Conservation (phyloP, 2,888 invertebrate species). For the Ypsolopha sequella region DNA sequence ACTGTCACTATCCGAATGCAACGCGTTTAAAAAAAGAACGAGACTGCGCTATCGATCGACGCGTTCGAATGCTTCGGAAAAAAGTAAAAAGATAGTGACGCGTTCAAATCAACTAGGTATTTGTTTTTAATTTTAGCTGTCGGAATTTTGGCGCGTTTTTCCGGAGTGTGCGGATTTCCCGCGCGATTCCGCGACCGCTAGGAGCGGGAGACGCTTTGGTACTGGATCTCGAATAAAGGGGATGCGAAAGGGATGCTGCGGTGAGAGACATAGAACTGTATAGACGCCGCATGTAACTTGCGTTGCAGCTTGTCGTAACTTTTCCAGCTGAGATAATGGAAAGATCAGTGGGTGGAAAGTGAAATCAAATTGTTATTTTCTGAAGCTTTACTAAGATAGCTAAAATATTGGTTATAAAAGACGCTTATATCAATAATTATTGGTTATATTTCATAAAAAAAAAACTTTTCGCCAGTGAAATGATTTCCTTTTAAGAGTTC, state of each 20-base stretch:
- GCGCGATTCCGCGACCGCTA: background rate
- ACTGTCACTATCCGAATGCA: background rate
- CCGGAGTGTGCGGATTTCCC: background rate
- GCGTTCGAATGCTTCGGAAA: background rate
- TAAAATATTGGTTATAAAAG: too few relatives aligned
- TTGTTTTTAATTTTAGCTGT: background rate
- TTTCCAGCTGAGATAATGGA: too few relatives aligned
- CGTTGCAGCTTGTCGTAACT: too few relatives aligned
- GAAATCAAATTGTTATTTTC: too few relatives aligned
- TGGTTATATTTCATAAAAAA: too few relatives aligned
- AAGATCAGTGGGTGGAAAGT: too few relatives aligned
- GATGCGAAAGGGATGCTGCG: slow-evolving; percentile 3
- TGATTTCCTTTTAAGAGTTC: too few relatives aligned
- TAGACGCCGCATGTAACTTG: background rate
- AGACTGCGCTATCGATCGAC: background rate
- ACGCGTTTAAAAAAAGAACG: background rate
- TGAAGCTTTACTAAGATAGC: too few relatives aligned
- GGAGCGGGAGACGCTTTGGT: background rate
- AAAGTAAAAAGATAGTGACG: background rate
- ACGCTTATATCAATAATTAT: too few relatives aligned
- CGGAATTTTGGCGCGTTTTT: background rate
- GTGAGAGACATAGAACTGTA: background rate
- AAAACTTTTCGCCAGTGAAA: too few relatives aligned
- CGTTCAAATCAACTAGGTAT: background rate
- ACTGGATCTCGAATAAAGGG: background rate